phyloP scores from a whole-genome alignment of 2,797 vertebrate species.

The Mallotus villosus region DNA sequence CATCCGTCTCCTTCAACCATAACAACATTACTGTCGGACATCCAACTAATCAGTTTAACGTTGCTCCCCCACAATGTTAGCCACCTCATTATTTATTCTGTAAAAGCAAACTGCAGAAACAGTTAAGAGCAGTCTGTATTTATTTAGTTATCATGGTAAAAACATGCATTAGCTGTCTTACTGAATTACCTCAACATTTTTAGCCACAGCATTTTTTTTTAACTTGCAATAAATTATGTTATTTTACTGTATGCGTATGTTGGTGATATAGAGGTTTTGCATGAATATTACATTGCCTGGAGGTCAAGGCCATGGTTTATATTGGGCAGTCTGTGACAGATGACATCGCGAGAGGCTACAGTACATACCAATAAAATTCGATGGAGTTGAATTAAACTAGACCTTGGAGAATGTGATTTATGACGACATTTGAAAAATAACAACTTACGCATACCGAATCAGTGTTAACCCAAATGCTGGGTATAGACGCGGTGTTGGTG shows the following conservation, averaged over 20 bases:
- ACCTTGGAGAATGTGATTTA: constrained; percentile 66
- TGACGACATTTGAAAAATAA: constrained; percentile 52
- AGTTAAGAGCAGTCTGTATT: background rate
- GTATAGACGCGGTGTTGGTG: background rate
- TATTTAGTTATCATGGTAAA: background rate
- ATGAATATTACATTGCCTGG: constrained; percentile 37
- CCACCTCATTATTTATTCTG: constrained; percentile 23
- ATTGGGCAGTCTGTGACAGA: constrained; percentile 64
- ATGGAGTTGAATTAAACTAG: constrained; percentile 69
- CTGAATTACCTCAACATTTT: background rate
- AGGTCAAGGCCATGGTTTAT: constrained; percentile 67
- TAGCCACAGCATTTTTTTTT: background rate
- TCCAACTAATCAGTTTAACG: constrained; percentile 55
- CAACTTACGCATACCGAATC: background rate
- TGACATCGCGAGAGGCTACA: constrained; percentile 66
- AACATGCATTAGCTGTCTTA: background rate
- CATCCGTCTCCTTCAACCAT: constrained; percentile 59
- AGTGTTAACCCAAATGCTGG: background rate
- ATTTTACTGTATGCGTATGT: background rate
- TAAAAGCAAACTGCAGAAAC: constrained; percentile 11
- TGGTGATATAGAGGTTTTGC: constrained; percentile 4
- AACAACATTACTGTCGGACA: constrained; percentile 68
- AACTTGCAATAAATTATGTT: background rate
- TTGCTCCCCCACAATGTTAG: constrained; percentile 41
- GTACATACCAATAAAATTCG: constrained; percentile 67